Evolutionary conservation across 1,140 invertebrate species (phyloP).

Genomic region (Wiebesia pumilae): DNA sequence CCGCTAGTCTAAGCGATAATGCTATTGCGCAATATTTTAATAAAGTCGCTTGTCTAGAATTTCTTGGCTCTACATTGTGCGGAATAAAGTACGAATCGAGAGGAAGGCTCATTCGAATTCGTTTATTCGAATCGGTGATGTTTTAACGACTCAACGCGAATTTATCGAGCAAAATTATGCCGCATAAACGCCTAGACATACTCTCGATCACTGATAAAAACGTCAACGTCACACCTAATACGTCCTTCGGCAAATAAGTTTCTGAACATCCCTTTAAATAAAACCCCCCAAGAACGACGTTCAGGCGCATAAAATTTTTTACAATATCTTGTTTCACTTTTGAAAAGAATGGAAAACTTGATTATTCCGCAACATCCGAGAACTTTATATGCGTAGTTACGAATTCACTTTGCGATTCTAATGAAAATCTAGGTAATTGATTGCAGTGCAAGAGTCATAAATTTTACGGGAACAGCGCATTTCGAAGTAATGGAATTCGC

Average conservation of each 20-base stretch:
- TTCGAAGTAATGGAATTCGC: slow-evolving; percentile 14
- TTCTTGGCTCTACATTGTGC: too few relatives aligned
- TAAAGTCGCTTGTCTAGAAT: too few relatives aligned
- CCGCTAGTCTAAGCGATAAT: too few relatives aligned
- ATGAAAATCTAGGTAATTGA: slow-evolving; percentile 37
- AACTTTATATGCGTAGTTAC: neutral
- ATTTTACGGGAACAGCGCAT: neutral
- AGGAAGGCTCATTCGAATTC: too few relatives aligned
- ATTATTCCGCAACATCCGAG: neutral
- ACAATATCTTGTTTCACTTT: neutral
- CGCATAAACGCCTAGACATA: too few relatives aligned
- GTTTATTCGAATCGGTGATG: too few relatives aligned
- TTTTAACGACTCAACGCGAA: too few relatives aligned
- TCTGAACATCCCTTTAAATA: neutral
- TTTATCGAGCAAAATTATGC: too few relatives aligned
- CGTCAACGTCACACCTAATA: neutral
- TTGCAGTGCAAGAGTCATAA: slow-evolving; percentile 26
- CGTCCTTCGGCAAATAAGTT: neutral
- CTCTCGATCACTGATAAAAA: neutral
- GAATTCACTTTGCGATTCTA: neutral
- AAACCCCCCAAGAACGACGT: neutral
- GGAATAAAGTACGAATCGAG: too few relatives aligned
- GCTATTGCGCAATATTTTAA: too few relatives aligned
- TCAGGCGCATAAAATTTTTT: neutral
- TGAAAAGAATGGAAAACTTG: neutral